Evolutionary conservation across 1,140 invertebrate genomes (phyloP), one percentile per base, ranked within the genome.

Genomic region (Sitodiplosis mosellana): DNA sequence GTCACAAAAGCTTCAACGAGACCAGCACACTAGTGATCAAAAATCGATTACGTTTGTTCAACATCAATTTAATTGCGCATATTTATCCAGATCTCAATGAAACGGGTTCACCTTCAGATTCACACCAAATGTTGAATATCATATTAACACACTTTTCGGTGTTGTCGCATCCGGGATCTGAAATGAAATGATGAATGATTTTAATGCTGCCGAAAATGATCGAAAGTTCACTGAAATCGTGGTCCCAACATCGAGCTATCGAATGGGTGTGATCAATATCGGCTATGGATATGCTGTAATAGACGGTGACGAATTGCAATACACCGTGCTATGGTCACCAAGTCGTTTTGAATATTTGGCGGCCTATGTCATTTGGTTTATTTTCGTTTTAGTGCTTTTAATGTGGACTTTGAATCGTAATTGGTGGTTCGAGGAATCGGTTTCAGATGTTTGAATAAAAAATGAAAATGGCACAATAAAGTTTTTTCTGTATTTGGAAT

Each of bases 161-260:
- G 40, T 67, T 79, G 38, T 74, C 74, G 52, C 61, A 68, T 33
- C 78, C 76, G 48, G 75, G 72, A 19, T 57, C 62, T 45, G 74
- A 82, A 62, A 71, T 79, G 44, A 68, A 73, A 70, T 73, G 58
- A 74, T 80, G 57, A 57, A 47, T n/a, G 56, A 65, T 45, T 49
- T 62, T 36, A 61, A 63, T 57, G 15, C 47, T 37, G 34, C 47
- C 53, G 37, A 45, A 7, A 58, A 70, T 40, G 55, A 58, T 14
- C 49, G 72, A 2, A 54, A 60, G 1, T 60, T 65, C 17, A 55
- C 65, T 50, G 58, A 96, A 70, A 75, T 95, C 37, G 75, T 83
- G 63, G 82, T 92, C 48, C 91, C 91, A 2, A 92, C 90, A 1
- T 92, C 85, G 64, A 93, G 88, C 5, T 96, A 96, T 64, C 74